Base-by-base conservation (phyloP, 2,113 vertebrate genomes). In the Nipponia nippon region DNA sequence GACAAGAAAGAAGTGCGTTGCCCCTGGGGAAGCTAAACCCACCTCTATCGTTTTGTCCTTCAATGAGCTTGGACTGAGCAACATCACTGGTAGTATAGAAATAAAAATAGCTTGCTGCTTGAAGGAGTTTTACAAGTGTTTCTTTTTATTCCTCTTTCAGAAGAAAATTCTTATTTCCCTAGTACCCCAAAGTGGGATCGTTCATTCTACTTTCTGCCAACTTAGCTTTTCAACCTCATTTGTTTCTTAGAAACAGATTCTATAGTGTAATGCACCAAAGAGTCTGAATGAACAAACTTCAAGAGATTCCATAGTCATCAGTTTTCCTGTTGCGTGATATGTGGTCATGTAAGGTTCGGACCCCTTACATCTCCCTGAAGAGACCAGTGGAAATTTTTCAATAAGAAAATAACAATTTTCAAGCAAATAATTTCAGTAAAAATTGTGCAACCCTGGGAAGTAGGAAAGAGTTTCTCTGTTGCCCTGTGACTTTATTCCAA, bases 1-100 rank as follows among this genome's bases (percentile, higher is more conserved):
- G 88, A 99, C 99, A 79, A 98, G 99, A 77, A 99, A 99, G 97
- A 98, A 98, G 50, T 99, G 99, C 27, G 98, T 99, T 65, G 98
- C 98, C 71, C 97, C 99, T 0, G 98, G 99, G 71, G 98, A 99
- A 93, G 98, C 98, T 20, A 98, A 98, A n/a, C 98, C 99, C 55
- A 99, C 98, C 19, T 99, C 98, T 87, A 96, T 99, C 4, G 99
- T 99, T 2, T 93, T 99, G 94, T 98, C 99, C 52, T 99, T 99
- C 94, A 97, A 96, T 16, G 98, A 99, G 87, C 98, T 99, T 96
- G 98, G 99, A 34, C 96, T 98, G 14, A 98, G 98, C 93, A 99
- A 99, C 97, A 99, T 99, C 97, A 99, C 99, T 97, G 99, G 99
- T 99, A 97, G 91, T 65, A 7, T 17, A 94, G 16, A 83, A 9